phyloP scores from a whole-genome alignment of 2,888 invertebrate genomes.

The Erynnis tages region DNA sequence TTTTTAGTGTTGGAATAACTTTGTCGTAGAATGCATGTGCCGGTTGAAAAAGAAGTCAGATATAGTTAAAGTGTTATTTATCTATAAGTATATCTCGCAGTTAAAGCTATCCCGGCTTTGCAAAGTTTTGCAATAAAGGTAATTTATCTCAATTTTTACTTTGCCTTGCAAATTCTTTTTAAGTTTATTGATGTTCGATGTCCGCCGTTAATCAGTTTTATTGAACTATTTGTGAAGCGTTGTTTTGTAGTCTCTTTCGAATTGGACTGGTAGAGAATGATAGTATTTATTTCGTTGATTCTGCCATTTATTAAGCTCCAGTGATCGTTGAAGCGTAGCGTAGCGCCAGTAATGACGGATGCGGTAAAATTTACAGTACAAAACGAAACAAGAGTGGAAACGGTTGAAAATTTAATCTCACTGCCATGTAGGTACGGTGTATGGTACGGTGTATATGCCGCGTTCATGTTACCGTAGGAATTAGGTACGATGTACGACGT shows the following conservation, averaged over 20 bases:
- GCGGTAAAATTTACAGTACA: slow-evolving; percentile 55
- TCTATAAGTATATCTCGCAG: neutral
- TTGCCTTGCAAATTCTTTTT: neutral
- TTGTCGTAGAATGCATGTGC: slow-evolving; percentile 62
- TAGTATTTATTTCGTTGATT: slow-evolving; percentile 4
- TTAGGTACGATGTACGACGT: slow-evolving; percentile 32
- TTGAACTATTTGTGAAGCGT: neutral
- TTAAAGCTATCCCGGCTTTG: neutral
- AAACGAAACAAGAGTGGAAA: slow-evolving; percentile 59
- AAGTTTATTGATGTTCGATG: neutral
- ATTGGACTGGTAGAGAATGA: neutral
- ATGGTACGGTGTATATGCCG: slow-evolving; percentile 32
- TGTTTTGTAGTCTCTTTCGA: slow-evolving; percentile 13
- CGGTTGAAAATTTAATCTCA: slow-evolving; percentile 73
- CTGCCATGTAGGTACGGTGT: slow-evolving; percentile 47
- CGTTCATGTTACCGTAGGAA: slow-evolving; percentile 31
- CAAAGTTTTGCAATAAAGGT: slow-evolving; percentile 21
- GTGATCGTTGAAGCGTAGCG: slow-evolving; percentile 14
- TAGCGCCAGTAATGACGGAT: slow-evolving; percentile 51
- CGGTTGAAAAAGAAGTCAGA: slow-evolving; percentile 35
- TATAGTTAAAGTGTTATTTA: slow-evolving; percentile 20
- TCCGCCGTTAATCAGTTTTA: slow-evolving; percentile 10
- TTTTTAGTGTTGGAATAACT: slow-evolving; percentile 67
- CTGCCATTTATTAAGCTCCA: slow-evolving; percentile 15
- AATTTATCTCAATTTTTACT: slow-evolving; percentile 11